These are phyloP conservation scores for Adrianichthys oophorus DNA, from an alignment of 2,797 vertebrate species.

Conservation along the genomic window DNA sequence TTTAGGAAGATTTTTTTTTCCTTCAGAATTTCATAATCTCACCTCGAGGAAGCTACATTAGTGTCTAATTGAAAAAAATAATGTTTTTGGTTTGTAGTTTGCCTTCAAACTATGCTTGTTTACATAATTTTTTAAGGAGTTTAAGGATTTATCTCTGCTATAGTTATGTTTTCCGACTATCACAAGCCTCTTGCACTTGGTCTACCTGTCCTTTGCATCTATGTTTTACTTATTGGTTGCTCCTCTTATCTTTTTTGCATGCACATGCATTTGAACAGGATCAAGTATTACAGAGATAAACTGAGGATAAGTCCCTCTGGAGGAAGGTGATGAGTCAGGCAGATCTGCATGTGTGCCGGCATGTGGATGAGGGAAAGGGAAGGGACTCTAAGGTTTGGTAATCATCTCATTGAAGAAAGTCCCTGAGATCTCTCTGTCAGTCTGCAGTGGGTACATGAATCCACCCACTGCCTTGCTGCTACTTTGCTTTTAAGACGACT, in stretches of 20 bases:
- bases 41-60: too few species aligned
- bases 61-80: too few species aligned
- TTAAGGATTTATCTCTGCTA: background rate
- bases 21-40: too few species aligned
- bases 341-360: slow-evolving; percentile 62
- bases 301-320: slow-evolving; percentile 73
- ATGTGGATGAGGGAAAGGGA: slow-evolving; percentile 48
- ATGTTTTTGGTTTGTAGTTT: too few species aligned
- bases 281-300: slow-evolving; percentile 73
- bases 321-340: slow-evolving; percentile 80
- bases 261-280: slow-evolving; percentile 50
- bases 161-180: background rate
- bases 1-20: too few species aligned
- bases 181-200: background rate
- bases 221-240: slow-evolving; percentile 10
- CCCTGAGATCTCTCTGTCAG: slow-evolving; percentile 24
- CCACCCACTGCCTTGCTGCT: slow-evolving; percentile 2
- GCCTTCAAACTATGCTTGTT: too few species aligned
- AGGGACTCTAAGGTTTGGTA: slow-evolving; percentile 30
- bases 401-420: slow-evolving; percentile 34
- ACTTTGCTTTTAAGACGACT: background rate
- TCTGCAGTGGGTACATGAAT: slow-evolving; percentile 11
- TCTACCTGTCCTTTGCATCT: slow-evolving; percentile 2
- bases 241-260: background rate
- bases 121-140: background rate